Evolutionary conservation across 2,888 invertebrate genomes (phyloP).

Genomic region (Zaprionus bogoriensis): DNA sequence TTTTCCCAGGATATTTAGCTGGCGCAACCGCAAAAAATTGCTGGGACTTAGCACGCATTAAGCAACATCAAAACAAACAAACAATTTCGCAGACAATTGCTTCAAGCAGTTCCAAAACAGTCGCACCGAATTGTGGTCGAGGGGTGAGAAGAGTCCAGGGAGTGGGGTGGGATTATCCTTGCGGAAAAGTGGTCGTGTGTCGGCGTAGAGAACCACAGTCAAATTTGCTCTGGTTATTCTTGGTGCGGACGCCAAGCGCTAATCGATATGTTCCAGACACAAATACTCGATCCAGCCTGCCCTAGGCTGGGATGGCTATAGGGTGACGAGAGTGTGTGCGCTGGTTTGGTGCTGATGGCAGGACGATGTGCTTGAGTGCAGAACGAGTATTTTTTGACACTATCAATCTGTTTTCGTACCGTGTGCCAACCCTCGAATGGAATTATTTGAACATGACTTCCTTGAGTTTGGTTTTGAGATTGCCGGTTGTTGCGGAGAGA

Average conservation of each 20-base stretch:
- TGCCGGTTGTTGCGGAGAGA: too few relatives aligned
- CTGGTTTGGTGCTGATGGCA: slow-evolving; percentile 53
- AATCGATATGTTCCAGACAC: slow-evolving; percentile 78
- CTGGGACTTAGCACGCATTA: slow-evolving; percentile 65
- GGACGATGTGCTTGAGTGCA: slow-evolving; percentile 49
- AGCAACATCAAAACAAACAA: slow-evolving; percentile 76
- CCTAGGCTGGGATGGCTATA: slow-evolving; percentile 8
- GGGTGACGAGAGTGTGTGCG: slow-evolving; percentile 14
- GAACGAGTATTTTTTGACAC: slow-evolving; percentile 52
- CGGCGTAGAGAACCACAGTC: slow-evolving; percentile 46
- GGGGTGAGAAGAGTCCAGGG: neutral
- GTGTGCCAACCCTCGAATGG: slow-evolving; percentile 46
- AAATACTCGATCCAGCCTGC: slow-evolving; percentile 25
- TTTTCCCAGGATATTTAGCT: slow-evolving; percentile 65
- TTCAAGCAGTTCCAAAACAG: slow-evolving; percentile 44
- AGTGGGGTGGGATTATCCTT: slow-evolving; percentile 62
- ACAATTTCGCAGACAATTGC: slow-evolving; percentile 73
- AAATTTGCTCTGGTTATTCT: slow-evolving; percentile 38
- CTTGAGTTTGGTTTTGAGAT: slow-evolving; percentile 26
- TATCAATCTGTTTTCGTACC: slow-evolving; percentile 60
- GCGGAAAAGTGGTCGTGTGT: slow-evolving; percentile 39
- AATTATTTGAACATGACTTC: slow-evolving; percentile 32
- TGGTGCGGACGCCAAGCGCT: slow-evolving; percentile 62
- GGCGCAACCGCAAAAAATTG: slow-evolving; percentile 46
- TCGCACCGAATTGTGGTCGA: slow-evolving; percentile 56